phyloP scores from a whole-genome alignment of 2,888 invertebrate species.

The Pardosa pseudoannulata region DNA sequence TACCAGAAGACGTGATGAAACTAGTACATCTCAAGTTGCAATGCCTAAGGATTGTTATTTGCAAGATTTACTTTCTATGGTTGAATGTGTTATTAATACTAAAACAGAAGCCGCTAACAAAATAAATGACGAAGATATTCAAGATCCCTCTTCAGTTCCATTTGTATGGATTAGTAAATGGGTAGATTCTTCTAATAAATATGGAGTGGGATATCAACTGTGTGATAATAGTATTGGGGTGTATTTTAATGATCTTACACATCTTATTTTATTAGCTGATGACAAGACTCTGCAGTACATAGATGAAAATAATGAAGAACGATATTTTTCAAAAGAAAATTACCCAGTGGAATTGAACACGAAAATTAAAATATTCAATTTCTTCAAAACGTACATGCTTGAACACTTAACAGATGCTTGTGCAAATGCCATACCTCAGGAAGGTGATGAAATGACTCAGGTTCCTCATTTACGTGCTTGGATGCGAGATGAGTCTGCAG shows the following conservation, averaged over 20 bases:
- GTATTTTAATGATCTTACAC: slow-evolving; percentile 98
- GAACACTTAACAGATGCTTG: slow-evolving; percentile 74
- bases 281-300: slow-evolving; percentile 97
- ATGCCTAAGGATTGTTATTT: slow-evolving; percentile 73
- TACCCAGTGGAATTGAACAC: slow-evolving; percentile 91
- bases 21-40: slow-evolving; percentile 23
- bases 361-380: slow-evolving; percentile 96
- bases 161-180: slow-evolving; percentile 99
- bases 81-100: slow-evolving; percentile 13
- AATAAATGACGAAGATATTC: slow-evolving; percentile 86
- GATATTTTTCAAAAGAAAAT: slow-evolving; percentile 89
- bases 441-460: slow-evolving; percentile 92
- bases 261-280: slow-evolving; percentile 93
- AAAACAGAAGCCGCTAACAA: slow-evolving; percentile 26
- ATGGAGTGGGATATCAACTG: slow-evolving; percentile 98
- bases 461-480: slow-evolving; percentile 97
- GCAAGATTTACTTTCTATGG: slow-evolving; percentile 54
- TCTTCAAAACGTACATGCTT: slow-evolving; percentile 97
- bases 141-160: slow-evolving; percentile 96
- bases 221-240: slow-evolving; percentile 99
- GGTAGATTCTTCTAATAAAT: slow-evolving; percentile 99
- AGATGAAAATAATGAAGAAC: slow-evolving; percentile 91
- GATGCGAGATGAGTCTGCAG: slow-evolving; percentile 96
- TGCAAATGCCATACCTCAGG: slow-evolving; percentile 81
- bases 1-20: slow-evolving; percentile 42